Conservation (phyloP, 2,888 invertebrate genomes). For the Drosophila limbata region DNA sequence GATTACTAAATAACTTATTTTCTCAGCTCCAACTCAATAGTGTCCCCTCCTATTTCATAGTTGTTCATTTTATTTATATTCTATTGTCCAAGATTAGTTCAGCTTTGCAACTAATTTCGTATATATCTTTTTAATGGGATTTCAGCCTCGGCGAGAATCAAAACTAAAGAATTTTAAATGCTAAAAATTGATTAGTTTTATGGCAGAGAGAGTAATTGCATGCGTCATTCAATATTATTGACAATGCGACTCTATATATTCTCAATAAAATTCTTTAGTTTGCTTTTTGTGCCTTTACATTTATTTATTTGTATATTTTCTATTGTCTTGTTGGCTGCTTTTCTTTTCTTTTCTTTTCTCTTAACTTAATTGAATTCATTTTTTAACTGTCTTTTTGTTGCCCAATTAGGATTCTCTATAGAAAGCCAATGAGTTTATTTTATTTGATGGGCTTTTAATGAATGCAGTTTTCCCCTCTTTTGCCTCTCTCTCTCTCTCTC, state of each 20-base stretch:
- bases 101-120: conserved; percentile 1
- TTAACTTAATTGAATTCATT: conserved; percentile 64
- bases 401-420: conserved; percentile 74
- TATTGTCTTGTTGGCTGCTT: conserved; percentile 41
- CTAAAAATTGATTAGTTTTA: conserved; percentile 59
- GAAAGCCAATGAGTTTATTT: conserved; percentile 78
- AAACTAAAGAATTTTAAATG: conserved; percentile 30
- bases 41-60: no score
- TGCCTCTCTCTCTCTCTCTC: not conserved
- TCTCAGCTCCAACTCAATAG: no score
- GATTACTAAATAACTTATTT: no score
- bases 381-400: conserved; percentile 68
- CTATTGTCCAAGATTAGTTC: not conserved
- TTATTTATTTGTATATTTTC: conserved; percentile 22
- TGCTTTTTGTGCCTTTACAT: not conserved
- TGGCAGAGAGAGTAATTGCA: conserved; percentile 18
- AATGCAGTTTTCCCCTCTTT: conserved; percentile 39
- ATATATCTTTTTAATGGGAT: not conserved
- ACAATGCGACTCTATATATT: conserved; percentile 26
- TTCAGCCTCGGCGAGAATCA: not conserved
- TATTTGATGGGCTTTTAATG: conserved; percentile 71
- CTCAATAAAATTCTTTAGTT: conserved; percentile 23
- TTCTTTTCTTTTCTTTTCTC: conserved; percentile 45
- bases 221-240: conserved; percentile 40
- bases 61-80: not conserved